These are phyloP conservation scores for Dromococcyx pavoninus DNA, from an alignment of 2,797 vertebrate genomes.

Conservation along the genomic window DNA sequence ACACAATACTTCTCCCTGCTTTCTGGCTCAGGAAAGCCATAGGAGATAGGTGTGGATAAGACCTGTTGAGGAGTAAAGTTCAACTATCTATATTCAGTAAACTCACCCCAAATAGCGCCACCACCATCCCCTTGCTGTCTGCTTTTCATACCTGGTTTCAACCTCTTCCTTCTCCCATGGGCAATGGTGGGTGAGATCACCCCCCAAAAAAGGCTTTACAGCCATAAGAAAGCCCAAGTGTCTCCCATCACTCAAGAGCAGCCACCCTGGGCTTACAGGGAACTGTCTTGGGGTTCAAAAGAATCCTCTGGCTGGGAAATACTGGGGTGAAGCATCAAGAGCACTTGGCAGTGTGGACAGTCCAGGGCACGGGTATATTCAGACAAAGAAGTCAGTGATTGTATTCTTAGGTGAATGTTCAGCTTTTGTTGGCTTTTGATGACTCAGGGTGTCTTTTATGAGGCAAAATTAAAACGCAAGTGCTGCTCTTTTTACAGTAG, in stretches of 20 bases:
- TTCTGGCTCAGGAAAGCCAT: not conserved
- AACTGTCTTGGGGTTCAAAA: not conserved
- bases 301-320: not conserved
- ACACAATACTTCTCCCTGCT: not conserved
- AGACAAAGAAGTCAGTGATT: not conserved
- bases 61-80: not conserved
- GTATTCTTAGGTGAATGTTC: not conserved
- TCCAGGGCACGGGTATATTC: not conserved
- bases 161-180: not conserved
- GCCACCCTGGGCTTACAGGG: not conserved
- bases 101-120: not conserved
- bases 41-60: not conserved
- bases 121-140: not conserved
- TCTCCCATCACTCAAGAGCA: not conserved
- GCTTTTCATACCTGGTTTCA: not conserved
- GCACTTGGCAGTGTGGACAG: not conserved
- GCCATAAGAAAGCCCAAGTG: not conserved
- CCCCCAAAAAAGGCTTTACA: not conserved
- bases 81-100: not conserved
- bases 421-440: slow-evolving; percentile 18
- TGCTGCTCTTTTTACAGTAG: not conserved
- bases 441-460: not conserved
- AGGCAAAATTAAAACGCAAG: slow-evolving; percentile 25
- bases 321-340: not conserved
- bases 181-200: not conserved